Conservation (phyloP, 2,888 invertebrate species). For the Alviniconcha strummeri region DNA sequence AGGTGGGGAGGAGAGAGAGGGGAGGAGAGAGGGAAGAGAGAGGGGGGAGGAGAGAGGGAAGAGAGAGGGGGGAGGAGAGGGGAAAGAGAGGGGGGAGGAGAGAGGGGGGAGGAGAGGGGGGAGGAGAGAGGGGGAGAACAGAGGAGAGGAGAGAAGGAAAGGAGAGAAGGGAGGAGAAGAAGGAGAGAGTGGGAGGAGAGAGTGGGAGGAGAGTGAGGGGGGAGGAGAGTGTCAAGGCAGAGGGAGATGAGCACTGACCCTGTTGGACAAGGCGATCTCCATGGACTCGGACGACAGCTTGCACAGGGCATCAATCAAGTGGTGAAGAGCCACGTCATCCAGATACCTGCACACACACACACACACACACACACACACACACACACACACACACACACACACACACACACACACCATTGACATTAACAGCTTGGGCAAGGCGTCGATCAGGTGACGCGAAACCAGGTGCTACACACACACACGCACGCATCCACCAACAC, state of each 20-base stretch:
- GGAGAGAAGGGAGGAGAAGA: neutral
- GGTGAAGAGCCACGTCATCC: slow-evolving; percentile 95
- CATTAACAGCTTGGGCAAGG: too few species aligned
- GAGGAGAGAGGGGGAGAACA: neutral
- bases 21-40: too few species aligned
- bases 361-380: neutral
- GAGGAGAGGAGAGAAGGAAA: neutral
- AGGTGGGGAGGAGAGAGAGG: too few species aligned
- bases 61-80: too few species aligned
- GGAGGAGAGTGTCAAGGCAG: neutral
- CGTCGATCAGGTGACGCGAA: too few species aligned
- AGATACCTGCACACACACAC: slow-evolving; percentile 77
- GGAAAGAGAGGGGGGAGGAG: neutral
- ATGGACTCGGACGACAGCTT: slow-evolving; percentile 97
- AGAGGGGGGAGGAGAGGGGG: neutral
- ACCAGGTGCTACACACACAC: neutral
- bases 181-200: neutral
- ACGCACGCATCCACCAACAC: neutral
- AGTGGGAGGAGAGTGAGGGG: neutral
- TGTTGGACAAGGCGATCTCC: slow-evolving; percentile 95
- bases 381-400: neutral
- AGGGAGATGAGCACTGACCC: slow-evolving; percentile 77
- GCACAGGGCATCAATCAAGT: slow-evolving; percentile 95
- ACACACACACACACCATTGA: neutral
- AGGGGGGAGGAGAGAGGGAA: neutral